Conservation (phyloP, 1,140 invertebrate species). For the Delia radicum region DNA sequence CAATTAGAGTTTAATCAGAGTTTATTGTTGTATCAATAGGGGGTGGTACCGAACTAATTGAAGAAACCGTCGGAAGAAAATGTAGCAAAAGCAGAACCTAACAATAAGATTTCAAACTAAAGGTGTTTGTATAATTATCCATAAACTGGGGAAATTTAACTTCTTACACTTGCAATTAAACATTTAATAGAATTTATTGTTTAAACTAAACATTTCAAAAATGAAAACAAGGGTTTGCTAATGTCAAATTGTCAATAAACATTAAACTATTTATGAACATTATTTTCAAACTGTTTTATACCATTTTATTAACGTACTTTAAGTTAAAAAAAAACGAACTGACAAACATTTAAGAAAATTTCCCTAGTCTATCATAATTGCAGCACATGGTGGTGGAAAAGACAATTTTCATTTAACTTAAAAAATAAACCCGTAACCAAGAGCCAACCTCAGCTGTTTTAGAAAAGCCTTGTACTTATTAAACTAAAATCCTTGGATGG, state of each 20-base stretch:
- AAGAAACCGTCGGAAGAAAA: no score
- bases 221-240: not conserved
- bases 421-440: not conserved
- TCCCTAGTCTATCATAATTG: constrained; percentile 22
- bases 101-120: no score
- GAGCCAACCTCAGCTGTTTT: constrained; percentile 40
- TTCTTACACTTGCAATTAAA: no score
- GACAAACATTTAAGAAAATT: constrained; percentile 6
- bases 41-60: constrained; percentile 4
- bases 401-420: not conserved
- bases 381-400: not conserved
- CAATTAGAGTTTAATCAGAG: constrained; percentile 24
- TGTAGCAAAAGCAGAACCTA: no score
- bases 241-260: not conserved
- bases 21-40: constrained; percentile 9
- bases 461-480: constrained; percentile 47
- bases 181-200: no score
- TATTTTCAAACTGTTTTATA: not conserved
- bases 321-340: not conserved
- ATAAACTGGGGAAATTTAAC: no score
- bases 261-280: not conserved
- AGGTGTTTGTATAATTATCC: no score
- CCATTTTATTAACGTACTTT: not conserved
- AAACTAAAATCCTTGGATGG: constrained; percentile 46
- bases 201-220: no score